Conservation (phyloP, 2,113 vertebrate species). For the Dromas ardeola region DNA sequence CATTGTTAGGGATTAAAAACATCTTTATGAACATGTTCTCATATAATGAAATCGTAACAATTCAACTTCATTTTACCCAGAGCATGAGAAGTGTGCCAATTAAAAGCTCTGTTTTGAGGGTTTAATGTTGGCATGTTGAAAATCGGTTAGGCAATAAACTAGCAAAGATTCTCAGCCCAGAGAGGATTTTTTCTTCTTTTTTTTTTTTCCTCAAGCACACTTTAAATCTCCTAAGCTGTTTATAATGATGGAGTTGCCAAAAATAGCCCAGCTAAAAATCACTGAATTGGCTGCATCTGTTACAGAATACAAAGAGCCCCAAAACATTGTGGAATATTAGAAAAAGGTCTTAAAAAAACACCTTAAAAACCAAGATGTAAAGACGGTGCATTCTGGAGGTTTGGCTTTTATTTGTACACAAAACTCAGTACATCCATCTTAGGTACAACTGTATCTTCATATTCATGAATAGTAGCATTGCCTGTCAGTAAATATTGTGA, state of each 20-base stretch:
- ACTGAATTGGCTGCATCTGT: conserved; percentile 41
- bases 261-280: conserved; percentile 44
- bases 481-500: background rate
- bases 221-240: conserved; percentile 62
- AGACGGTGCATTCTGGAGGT: background rate
- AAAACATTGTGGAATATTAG: background rate
- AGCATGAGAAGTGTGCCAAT: background rate
- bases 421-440: background rate
- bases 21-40: background rate
- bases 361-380: background rate
- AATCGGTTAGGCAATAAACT: conserved; percentile 7
- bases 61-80: conserved; percentile 8
- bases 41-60: conserved; percentile 10
- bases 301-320: background rate
- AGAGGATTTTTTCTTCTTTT: background rate
- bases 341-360: background rate
- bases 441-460: background rate
- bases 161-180: conserved; percentile 8
- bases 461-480: background rate
- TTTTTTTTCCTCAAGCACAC: conserved; percentile 10
- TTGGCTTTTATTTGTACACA: background rate
- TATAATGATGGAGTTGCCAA: conserved; percentile 42
- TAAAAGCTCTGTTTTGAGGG: background rate
- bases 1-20: conserved; percentile 24
- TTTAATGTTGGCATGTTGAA: conserved; percentile 33